These are phyloP conservation scores for Drosophila mimica DNA, from an alignment of 2,888 invertebrate species.

Conservation along the genomic window DNA sequence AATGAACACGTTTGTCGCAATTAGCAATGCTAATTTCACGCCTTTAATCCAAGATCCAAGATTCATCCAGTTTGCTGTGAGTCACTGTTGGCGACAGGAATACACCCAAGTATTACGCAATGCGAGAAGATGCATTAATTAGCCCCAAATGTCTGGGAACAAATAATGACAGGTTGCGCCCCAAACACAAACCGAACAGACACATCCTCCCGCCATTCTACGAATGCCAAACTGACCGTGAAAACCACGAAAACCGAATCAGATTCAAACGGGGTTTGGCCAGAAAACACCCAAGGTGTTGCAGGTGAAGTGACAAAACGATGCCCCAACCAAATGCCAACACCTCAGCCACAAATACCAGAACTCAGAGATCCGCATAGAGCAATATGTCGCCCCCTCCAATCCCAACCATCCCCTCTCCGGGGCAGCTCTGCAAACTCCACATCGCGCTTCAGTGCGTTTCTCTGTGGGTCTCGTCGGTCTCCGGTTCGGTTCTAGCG, in stretches of 20 bases:
- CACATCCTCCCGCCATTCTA: constrained; percentile 71
- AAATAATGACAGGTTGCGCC: constrained; percentile 58
- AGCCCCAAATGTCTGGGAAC: constrained; percentile 16
- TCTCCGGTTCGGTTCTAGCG: constrained; percentile 51
- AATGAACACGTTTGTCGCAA: constrained; percentile 44
- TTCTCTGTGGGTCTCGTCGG: constrained; percentile 32
- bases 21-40: constrained; percentile 65
- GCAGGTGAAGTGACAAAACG: constrained; percentile 79
- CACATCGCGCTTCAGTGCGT: constrained; percentile 77
- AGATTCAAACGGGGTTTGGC: constrained; percentile 21
- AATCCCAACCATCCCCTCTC: not conserved
- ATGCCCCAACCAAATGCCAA: constrained; percentile 52
- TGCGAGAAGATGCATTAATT: constrained; percentile 55
- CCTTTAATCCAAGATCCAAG: constrained; percentile 41
- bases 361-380: constrained; percentile 2
- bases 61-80: constrained; percentile 27
- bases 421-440: constrained; percentile 1
- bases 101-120: constrained; percentile 57
- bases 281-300: constrained; percentile 58
- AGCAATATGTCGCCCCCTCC: not conserved
- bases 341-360: constrained; percentile 49
- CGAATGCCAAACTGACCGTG: constrained; percentile 78
- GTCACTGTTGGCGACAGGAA: constrained; percentile 54
- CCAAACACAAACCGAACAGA: constrained; percentile 3
- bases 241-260: constrained; percentile 51